Conservation (phyloP, 2,113 vertebrate species). For the Melanerpes aurifrons region DNA sequence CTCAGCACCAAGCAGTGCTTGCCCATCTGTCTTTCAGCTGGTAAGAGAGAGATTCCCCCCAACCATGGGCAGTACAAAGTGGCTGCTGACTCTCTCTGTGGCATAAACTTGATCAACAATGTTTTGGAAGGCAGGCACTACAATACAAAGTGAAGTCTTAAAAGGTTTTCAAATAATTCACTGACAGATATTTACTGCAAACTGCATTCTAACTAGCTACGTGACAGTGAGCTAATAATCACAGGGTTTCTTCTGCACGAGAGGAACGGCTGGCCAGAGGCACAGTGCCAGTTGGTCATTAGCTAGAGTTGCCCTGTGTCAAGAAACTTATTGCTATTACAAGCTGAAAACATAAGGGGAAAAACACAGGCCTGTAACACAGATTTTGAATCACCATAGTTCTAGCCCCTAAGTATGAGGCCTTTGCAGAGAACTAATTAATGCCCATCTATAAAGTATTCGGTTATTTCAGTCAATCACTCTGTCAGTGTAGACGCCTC, state of each 20-base stretch:
- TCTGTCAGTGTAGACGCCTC: neutral
- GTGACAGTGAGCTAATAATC: neutral
- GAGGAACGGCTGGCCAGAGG: neutral
- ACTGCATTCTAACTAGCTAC: neutral
- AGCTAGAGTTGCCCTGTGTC: constrained; percentile 17
- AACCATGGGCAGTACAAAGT: neutral
- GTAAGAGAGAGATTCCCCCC: neutral
- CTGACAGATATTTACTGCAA: neutral
- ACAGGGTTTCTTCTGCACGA: neutral
- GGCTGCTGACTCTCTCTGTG: neutral
- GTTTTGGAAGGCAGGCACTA: neutral
- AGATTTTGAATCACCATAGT: neutral
- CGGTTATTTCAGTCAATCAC: neutral
- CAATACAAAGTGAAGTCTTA: neutral
- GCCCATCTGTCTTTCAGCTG: neutral
- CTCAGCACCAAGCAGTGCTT: neutral
- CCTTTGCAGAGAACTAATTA: constrained; percentile 48
- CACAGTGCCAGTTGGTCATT: neutral
- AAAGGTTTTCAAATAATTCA: neutral
- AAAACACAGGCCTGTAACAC: neutral
- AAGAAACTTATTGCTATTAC: constrained; percentile 54
- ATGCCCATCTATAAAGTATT: constrained; percentile 16
- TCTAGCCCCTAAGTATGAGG: neutral
- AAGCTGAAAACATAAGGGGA: constrained; percentile 21
- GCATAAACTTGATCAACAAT: neutral